Percentiles rank a stretch among this genome's conserved stretches.
phyloP scores from a whole-genome alignment of 2,797 vertebrate species.

The Pitangus sulphuratus region DNA sequence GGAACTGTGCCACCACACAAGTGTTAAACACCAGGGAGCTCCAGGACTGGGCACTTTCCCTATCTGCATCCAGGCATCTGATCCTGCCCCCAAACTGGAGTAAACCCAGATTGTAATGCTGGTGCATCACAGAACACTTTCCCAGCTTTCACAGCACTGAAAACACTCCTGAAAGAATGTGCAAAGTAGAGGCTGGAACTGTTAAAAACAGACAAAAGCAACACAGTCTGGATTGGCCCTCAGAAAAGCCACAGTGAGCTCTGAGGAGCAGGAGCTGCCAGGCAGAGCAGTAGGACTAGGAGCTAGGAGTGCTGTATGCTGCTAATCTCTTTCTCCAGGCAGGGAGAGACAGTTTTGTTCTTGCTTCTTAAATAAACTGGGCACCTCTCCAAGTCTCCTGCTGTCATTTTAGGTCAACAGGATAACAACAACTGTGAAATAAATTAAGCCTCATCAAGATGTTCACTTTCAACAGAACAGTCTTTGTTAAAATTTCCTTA shows the following conservation, averaged over 20 bases:
- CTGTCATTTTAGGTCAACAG: conserved; percentile 56
- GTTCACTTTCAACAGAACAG: conserved; percentile 4
- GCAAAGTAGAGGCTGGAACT: background rate
- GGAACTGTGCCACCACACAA: background rate
- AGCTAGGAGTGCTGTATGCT: background rate
- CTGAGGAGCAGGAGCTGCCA: background rate
- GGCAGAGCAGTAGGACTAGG: background rate
- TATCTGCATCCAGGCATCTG: background rate
- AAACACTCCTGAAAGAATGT: background rate
- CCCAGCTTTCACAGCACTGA: background rate
- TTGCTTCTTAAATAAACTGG: conserved; percentile 38
- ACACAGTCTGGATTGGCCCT: background rate
- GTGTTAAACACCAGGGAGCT: background rate
- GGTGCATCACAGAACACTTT: background rate
- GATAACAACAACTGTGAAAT: conserved; percentile 61
- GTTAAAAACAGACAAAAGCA: background rate
- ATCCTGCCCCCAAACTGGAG: background rate
- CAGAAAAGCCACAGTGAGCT: background rate
- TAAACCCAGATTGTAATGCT: background rate
- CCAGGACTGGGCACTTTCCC: background rate
- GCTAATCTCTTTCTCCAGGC: background rate
- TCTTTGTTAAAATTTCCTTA: conserved; percentile 43
- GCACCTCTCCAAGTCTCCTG: conserved; percentile 31
- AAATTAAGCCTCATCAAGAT: conserved; percentile 52
- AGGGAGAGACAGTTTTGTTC: background rate